Evolutionary conservation across 2,888 invertebrate genomes (phyloP), one percentile per base, ranked within the genome.

Genomic region (Dasypogon diadema): DNA sequence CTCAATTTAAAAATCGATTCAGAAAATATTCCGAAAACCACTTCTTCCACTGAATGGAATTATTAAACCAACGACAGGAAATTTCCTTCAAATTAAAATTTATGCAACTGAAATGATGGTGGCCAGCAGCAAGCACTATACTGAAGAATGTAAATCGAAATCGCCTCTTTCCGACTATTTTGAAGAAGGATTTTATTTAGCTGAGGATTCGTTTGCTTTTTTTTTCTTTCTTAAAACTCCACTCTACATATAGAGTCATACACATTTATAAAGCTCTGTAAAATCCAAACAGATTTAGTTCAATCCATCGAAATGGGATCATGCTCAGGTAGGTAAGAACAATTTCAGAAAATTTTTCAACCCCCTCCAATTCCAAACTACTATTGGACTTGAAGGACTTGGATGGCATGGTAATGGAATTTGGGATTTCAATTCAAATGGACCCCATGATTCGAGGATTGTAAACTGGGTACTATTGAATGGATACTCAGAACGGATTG

Each of bases 371-470:
- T n/a, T n/a, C n/a, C n/a, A n/a, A n/a, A n/a, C n/a, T n/a, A 60
- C 34, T 12, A 12, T n/a, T 0, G 2, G n/a, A 12, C n/a, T 12
- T 12, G n/a, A 42, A 42, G 42, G 42, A 42, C 1, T 3, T 6
- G n/a, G 37, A 22, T 24, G 55, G 16, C 60, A 37, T 60, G 34
- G 12, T 34, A 37, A 42, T 22, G 18, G 37, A 60, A 37, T 60
- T 60, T 21, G 34, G 37, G 60, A 21, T 21, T 42, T 30, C 37
- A 60, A 60, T 60, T 60, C 10, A 60, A 60, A 37, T 60, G n/a
- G 37, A 14, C n/a, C 16, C 60, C 34, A 14, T 60, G 60, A 60
- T 60, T 37, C 21, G 18, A 42, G 22, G 37, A 60, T 60, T 60
- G 60, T 10, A 5, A 21, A 1, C 37, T 14, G 1, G 21, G 18